Evolutionary conservation across 2,888 invertebrate species (phyloP).

Genomic region (Agriotes lineatus): DNA sequence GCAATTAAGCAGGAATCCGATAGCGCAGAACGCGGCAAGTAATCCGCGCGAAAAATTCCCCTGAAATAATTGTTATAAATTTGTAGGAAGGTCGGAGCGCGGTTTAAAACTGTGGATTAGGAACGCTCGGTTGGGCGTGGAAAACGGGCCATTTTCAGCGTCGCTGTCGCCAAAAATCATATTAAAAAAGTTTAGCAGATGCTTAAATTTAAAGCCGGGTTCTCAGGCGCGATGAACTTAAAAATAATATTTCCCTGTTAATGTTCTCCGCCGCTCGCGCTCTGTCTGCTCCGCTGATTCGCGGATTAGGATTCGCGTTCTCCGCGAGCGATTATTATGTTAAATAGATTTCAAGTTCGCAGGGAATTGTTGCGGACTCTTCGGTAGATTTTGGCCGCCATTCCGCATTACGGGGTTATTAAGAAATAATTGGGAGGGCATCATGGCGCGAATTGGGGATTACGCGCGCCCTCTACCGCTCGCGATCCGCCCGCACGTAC

Average conservation of each 20-base stretch:
- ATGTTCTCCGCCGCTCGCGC: neutral
- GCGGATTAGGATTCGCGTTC: constrained; percentile 27
- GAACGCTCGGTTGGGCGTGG: constrained; percentile 31
- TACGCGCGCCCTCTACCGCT: neutral
- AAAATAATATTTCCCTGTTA: constrained; percentile 41
- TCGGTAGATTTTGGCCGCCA: neutral
- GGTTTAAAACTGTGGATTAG: constrained; percentile 35
- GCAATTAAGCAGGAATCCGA: no score
- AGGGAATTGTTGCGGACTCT: constrained; percentile 13
- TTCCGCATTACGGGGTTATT: neutral
- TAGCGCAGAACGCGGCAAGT: no score
- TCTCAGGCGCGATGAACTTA: constrained; percentile 43
- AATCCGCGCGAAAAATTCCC: neutral
- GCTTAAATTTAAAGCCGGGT: constrained; percentile 42
- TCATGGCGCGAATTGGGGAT: neutral
- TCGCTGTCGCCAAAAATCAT: constrained; percentile 44
- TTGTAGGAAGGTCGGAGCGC: constrained; percentile 9
- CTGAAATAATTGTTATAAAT: constrained; percentile 30
- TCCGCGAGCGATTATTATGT: constrained; percentile 28
- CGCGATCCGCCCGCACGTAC: neutral
- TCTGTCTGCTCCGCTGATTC: neutral
- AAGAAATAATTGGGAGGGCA: constrained; percentile 3
- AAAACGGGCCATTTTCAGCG: constrained; percentile 36
- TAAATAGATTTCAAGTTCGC: constrained; percentile 34
- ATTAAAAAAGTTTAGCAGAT: constrained; percentile 49